Evolutionary conservation across 2,888 invertebrate genomes (phyloP), one percentile per base, ranked within the genome.

Genomic region (Dorcus hopei): DNA sequence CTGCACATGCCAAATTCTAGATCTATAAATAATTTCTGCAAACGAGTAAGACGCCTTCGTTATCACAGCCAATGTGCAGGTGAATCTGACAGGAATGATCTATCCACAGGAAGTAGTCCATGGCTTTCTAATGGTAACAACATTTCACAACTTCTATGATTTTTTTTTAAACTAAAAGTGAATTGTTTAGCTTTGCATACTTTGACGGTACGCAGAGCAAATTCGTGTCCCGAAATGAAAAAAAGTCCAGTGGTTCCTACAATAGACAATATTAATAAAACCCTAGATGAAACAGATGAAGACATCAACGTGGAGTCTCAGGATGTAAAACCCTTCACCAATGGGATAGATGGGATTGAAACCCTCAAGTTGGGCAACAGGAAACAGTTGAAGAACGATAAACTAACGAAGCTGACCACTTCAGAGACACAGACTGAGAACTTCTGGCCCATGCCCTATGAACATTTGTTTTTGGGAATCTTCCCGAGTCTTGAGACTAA

Each of bases 391-490:
- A 55, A 43, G 43, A 57, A 53, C 38, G 57, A 55, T 19, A 59
- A 33, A 11, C 54, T 56, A 51, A 63, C 59, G 49, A 47, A 51
- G 33, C 9, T 59, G 40, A 48, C 54, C 19, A 58, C 61, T 26
- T 50, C 54, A 9, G 76, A 77, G 38, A 85, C 87, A 0, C 92
- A 92, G 77, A 92, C 92, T 9, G 82, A 87, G 52, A 87, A 88
- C 72, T 77, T 83, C 65, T 86, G 87, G 83, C 87, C 88, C 51
- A 82, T 82, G 74, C 86, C 87, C 45, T 91, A 92, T 74, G 92
- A 92, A 73, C 87, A 88, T 74, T 79, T 90, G 53, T 83, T 93
- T 63, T 80, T 88, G n/a, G 88, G 87, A 64, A 84, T 89, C 65
- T 83, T 87, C 69, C 81, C 80, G 7, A 80, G 81, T 54, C 65